Conservation (phyloP, 2,113 vertebrate species). For the Etia nguti region DNA sequence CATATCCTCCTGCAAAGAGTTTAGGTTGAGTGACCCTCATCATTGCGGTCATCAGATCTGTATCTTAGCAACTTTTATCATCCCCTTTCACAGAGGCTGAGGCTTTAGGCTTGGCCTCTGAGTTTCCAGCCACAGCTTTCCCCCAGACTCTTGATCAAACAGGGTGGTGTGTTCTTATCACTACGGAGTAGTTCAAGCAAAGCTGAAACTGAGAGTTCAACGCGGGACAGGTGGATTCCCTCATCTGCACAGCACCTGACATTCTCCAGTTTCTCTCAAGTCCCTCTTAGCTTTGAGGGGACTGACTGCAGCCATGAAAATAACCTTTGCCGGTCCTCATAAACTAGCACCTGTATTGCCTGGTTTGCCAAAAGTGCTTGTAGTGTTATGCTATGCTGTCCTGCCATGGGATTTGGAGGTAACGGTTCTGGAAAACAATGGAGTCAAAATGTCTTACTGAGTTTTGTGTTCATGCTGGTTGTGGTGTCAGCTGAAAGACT, state of each 20-base stretch:
- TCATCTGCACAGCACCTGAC: neutral
- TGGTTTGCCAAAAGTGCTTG: rapidly evolving
- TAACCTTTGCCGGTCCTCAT: neutral
- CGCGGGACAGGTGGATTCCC: neutral
- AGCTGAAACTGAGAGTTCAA: neutral
- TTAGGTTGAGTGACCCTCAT: neutral
- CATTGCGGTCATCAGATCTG: neutral
- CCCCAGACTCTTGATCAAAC: neutral
- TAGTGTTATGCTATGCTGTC: neutral
- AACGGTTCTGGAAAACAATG: neutral
- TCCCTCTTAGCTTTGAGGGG: neutral
- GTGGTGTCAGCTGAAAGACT: neutral
- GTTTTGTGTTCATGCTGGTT: neutral
- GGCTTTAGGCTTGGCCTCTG: neutral
- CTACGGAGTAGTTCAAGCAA: neutral
- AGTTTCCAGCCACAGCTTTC: neutral
- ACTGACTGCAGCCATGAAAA: neutral
- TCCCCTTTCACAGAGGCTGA: neutral
- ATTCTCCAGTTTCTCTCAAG: neutral
- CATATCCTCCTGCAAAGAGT: neutral
- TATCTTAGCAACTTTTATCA: neutral
- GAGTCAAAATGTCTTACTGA: neutral
- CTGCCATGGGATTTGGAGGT: neutral
- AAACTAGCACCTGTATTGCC: neutral
- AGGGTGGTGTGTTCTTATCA: neutral